A percentile compares a stretch with the other conserved stretches of the same genome.
These are phyloP conservation scores for Bovichtus diacanthus DNA, from an alignment of 2,797 vertebrate species.

Conservation along the genomic window DNA sequence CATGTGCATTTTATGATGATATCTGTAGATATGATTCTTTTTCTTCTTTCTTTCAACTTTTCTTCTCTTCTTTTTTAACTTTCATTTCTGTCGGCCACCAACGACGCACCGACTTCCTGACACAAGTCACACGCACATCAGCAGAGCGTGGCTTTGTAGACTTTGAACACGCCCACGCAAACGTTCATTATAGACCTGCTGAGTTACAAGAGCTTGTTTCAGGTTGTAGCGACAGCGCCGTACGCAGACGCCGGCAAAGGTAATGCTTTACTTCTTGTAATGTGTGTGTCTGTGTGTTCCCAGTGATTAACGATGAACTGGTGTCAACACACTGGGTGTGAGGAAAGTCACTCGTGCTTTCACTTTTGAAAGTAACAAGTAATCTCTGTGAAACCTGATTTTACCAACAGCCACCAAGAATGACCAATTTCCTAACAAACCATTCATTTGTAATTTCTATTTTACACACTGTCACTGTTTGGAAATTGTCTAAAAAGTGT, in stretches of 20 bases:
- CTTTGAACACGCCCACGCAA: slow-evolving; percentile 52
- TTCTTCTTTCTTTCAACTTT: too few relatives aligned
- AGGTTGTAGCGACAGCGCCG: background rate
- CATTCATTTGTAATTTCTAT: background rate
- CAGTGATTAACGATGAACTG: background rate
- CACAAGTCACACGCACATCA: background rate
- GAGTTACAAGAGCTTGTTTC: background rate
- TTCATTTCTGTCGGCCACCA: slow-evolving; percentile 24
- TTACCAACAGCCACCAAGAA: background rate
- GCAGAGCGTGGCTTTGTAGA: background rate
- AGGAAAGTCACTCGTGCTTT: background rate
- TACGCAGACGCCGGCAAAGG: slow-evolving; percentile 32
- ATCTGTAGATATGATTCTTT: too few relatives aligned
- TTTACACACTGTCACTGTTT: background rate
- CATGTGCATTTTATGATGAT: too few relatives aligned
- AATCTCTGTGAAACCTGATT: background rate
- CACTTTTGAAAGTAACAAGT: too few relatives aligned
- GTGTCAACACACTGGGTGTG: background rate
- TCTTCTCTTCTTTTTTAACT: slow-evolving; percentile 11
- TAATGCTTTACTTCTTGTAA: slow-evolving; percentile 15
- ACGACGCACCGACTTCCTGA: slow-evolving; percentile 50
- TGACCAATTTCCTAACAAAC: fast-evolving
- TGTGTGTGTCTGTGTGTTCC: background rate
- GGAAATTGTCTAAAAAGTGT: background rate
- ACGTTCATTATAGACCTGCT: background rate